These are phyloP conservation scores for Apolygus lucorum DNA, from an alignment of 1,140 invertebrate genomes.

Conservation along the genomic window DNA sequence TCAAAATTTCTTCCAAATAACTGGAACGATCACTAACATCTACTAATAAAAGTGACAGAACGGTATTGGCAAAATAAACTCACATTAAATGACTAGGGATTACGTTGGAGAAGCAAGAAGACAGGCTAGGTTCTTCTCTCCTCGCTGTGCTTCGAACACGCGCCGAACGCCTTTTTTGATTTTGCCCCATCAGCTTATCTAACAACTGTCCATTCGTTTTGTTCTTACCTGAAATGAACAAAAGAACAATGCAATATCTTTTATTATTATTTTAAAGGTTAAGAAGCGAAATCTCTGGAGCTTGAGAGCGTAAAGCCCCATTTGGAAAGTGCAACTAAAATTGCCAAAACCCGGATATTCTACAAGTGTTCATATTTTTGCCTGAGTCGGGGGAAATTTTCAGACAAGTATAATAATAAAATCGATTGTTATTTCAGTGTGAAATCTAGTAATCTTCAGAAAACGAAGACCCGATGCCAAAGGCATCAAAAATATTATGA, in stretches of 20 bases:
- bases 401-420: too few species aligned
- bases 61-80: too few species aligned
- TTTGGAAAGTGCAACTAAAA: too few species aligned
- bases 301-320: too few species aligned
- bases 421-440: too few species aligned
- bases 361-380: too few species aligned
- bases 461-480: not conserved
- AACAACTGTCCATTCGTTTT: slow-evolving; percentile 34
- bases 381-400: too few species aligned
- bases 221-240: not conserved
- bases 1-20: too few species aligned
- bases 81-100: slow-evolving; percentile 50
- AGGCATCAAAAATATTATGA: not conserved
- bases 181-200: slow-evolving; percentile 40
- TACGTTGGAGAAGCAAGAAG: slow-evolving; percentile 51
- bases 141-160: slow-evolving; percentile 47
- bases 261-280: not conserved
- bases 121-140: slow-evolving; percentile 53
- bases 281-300: not conserved
- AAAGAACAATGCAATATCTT: not conserved
- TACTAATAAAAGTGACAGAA: too few species aligned
- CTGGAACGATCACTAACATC: too few species aligned
- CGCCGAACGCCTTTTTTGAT: slow-evolving; percentile 58
- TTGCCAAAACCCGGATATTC: too few species aligned
- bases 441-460: not conserved